These are phyloP conservation scores for Leucoptera coffeella DNA, from an alignment of 2,888 invertebrate species.

Conservation along the genomic window DNA sequence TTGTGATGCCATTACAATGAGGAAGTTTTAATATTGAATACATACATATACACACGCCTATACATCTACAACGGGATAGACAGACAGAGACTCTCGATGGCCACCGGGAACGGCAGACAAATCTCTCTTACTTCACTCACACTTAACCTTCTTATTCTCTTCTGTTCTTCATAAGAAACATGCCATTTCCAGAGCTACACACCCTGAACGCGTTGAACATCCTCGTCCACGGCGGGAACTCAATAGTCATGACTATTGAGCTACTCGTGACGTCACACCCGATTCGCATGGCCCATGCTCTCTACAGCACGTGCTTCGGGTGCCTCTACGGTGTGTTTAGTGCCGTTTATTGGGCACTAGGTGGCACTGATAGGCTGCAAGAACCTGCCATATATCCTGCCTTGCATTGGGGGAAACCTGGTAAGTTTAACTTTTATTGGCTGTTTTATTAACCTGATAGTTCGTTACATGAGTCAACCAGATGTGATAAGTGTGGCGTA, in stretches of 20 bases:
- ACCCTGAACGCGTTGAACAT: constrained; percentile 61
- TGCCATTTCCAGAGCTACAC: constrained; percentile 40
- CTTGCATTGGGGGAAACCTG: constrained; percentile 68
- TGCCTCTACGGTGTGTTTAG: constrained; percentile 44
- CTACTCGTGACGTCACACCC: constrained; percentile 67
- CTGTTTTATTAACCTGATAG: too few species aligned
- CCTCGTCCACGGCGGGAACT: constrained; percentile 70
- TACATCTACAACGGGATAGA: too few species aligned
- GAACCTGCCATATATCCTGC: constrained; percentile 65
- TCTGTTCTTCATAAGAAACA: too few species aligned
- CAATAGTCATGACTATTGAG: constrained; percentile 67
- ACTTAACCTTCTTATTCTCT: too few species aligned
- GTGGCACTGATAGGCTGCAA: constrained; percentile 47
- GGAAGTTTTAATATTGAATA: too few species aligned
- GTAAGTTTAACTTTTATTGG: constrained; percentile 12
- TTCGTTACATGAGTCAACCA: too few species aligned
- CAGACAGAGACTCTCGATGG: too few species aligned
- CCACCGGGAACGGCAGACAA: too few species aligned
- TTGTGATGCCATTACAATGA: too few species aligned
- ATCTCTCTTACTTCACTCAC: too few species aligned
- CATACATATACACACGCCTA: too few species aligned
- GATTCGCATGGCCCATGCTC: constrained; percentile 57
- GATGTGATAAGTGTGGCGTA: too few species aligned
- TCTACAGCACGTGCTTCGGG: constrained; percentile 57
- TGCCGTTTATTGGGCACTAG: constrained; percentile 38